phyloP scores from a whole-genome alignment of 2,113 vertebrate genomes.

The Donacobius atricapilla region DNA sequence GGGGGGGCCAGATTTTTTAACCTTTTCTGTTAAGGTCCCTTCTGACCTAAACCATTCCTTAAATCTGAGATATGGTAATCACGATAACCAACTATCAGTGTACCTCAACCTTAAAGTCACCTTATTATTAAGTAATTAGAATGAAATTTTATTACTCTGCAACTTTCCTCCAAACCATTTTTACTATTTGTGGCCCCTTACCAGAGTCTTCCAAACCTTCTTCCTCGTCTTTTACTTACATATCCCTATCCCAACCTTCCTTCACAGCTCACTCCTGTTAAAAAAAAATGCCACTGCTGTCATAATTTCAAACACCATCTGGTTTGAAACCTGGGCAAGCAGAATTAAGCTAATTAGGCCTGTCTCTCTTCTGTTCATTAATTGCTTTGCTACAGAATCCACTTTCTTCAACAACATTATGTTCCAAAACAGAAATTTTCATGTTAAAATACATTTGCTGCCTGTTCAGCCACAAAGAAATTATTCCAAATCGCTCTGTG shows the following conservation, averaged over 20 bases:
- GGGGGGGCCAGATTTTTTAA: not conserved
- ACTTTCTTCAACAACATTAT: not conserved
- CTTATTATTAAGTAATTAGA: not conserved
- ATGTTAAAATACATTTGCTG: not conserved
- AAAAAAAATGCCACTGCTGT: not conserved
- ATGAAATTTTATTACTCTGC: not conserved
- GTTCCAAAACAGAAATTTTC: not conserved
- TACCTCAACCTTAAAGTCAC: not conserved
- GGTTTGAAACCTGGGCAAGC: slow-evolving; percentile 6
- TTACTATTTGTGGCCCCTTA: not conserved
- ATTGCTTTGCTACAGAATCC: not conserved
- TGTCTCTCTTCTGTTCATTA: not conserved
- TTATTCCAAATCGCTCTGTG: rapidly evolving
- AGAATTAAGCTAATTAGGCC: slow-evolving; percentile 12
- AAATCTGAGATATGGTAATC: not conserved
- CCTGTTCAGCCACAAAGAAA: not conserved
- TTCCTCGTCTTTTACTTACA: not conserved
- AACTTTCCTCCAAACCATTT: not conserved
- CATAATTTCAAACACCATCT: slow-evolving; percentile 11
- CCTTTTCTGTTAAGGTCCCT: not conserved
- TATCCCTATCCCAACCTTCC: not conserved
- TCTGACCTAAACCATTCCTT: not conserved
- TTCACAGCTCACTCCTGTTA: not conserved
- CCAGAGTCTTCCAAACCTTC: not conserved
- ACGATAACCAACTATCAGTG: rapidly evolving